Percentiles rank a stretch among this genome's conserved stretches.
These are phyloP conservation scores for Lagocephalus sceleratus DNA, from an alignment of 2,797 vertebrate species.

Conservation along the genomic window DNA sequence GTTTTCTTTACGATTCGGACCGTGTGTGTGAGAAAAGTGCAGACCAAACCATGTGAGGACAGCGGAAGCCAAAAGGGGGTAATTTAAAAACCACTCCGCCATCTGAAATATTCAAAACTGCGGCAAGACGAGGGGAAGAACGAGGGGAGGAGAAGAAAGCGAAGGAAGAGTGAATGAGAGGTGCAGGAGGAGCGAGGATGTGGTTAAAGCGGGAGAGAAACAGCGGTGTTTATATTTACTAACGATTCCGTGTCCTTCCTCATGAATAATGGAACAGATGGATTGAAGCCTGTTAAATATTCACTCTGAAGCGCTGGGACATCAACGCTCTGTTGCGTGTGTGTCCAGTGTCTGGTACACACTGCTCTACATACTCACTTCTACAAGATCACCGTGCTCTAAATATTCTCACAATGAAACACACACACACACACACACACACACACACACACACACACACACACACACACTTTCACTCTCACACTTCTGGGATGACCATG, in stretches of 20 bases:
- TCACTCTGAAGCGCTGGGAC: conserved; percentile 68
- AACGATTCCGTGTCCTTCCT: conserved; percentile 68
- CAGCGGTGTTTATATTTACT: conserved; percentile 70
- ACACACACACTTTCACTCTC: conserved; percentile 8
- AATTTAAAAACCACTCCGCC: conserved; percentile 77
- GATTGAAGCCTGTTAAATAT: conserved; percentile 72
- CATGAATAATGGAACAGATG: conserved; percentile 72
- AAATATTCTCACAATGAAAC: conserved; percentile 46
- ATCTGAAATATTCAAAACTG: conserved; percentile 77
- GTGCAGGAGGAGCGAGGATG: conserved; percentile 22
- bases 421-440: conserved; percentile 11
- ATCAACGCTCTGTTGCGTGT: conserved; percentile 58
- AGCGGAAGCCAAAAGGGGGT: conserved; percentile 76
- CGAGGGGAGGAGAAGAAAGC: conserved; percentile 29
- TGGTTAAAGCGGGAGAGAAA: conserved; percentile 33
- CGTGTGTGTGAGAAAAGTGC: conserved; percentile 70
- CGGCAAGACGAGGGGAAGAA: conserved; percentile 47
- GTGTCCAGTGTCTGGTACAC: conserved; percentile 51
- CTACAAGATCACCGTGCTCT: conserved; percentile 35
- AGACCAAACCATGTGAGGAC: conserved; percentile 74
- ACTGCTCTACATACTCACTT: conserved; percentile 52
- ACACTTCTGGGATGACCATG: conserved; percentile 37
- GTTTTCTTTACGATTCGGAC: conserved; percentile 71
- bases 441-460: conserved; percentile 7
- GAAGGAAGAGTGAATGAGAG: conserved; percentile 20